Evolutionary conservation across 2,113 vertebrate species (phyloP).

Genomic region (Nyctibius bracteatus): DNA sequence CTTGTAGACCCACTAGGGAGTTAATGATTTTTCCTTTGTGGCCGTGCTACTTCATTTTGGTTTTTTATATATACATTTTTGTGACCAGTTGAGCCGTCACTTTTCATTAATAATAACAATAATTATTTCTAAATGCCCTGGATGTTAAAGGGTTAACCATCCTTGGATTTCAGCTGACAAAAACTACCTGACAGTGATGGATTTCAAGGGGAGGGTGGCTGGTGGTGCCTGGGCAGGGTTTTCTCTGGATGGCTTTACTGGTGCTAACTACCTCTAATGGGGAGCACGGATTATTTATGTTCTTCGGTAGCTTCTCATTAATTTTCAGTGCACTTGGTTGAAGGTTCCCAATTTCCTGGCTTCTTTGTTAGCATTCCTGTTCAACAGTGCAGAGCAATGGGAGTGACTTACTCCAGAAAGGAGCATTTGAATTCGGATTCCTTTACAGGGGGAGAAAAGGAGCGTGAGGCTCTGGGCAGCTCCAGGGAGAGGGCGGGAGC

Average conservation of each 20-base stretch:
- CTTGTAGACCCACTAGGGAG: conserved; percentile 43
- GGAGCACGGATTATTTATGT: neutral
- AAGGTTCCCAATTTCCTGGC: neutral
- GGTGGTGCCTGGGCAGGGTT: neutral
- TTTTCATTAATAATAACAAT: conserved; percentile 26
- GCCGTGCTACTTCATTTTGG: neutral
- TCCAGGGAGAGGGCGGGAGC: neutral
- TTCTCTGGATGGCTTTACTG: neutral
- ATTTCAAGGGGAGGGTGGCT: neutral
- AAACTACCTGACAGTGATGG: neutral
- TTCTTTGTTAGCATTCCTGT: neutral
- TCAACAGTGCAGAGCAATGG: fast-evolving
- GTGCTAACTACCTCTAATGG: neutral
- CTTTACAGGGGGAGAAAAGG: neutral
- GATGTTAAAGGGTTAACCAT: neutral
- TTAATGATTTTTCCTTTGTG: conserved; percentile 22
- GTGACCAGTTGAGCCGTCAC: neutral
- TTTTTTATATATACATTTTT: neutral
- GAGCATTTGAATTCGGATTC: neutral
- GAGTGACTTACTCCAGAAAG: neutral
- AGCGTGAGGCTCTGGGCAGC: neutral
- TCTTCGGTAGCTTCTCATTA: neutral
- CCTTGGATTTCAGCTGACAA: neutral
- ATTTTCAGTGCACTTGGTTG: neutral
- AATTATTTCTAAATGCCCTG: neutral